Base-by-base conservation (phyloP, 2,888 invertebrate species). In the Oscheius sp. region DNA sequence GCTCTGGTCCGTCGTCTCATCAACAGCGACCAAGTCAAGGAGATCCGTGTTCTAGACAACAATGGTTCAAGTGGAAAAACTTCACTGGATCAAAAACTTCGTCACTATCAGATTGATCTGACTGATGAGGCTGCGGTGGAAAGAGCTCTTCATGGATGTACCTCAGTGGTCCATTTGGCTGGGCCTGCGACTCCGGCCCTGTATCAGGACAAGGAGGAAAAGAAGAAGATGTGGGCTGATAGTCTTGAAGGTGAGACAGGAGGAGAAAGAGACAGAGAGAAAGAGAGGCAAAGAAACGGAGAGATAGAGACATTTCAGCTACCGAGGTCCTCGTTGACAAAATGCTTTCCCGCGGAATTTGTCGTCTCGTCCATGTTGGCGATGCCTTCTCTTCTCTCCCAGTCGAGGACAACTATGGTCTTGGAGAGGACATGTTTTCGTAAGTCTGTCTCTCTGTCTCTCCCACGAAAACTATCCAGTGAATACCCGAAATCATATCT, bases 341-440 rank as follows among this genome's bases (percentile, higher is more conserved):
- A 9, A 84, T 87, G 78, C 60, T 80, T 5, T 33, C 59, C 1
- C 71, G 75, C 7, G 58, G 72, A 29, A 81, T 88, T 33, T 77
- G 74, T 35, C 80, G 81, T 37, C 73, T 88, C 13, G 78, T 88
- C 7, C 82, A 84, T 70, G 73, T 88, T 10, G 86, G 88, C 9
- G 86, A 87, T 65, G 86, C 87, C 7, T 88, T 82, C 71, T 82
- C 86, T 50, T 81, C 84, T 35, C 78, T 88, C 35, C 86, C 86
- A 5, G 73, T 79, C 35, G 83, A 84, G 29, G 88, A 88, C 74
- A 88, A 88, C 68, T 88, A 86, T 68, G 88, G 88, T 47, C 71
- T 84, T 2, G 81, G 84, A 9, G 87, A 86, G 75, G 83, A 84
- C 21, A 82, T 85, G 13, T 82, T 80, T 68, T 74, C 72, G 80